Percentiles rank a stretch among this genome's conserved stretches.
Conservation (phyloP, 2,797 vertebrate species). For the Danio kyathit region DNA sequence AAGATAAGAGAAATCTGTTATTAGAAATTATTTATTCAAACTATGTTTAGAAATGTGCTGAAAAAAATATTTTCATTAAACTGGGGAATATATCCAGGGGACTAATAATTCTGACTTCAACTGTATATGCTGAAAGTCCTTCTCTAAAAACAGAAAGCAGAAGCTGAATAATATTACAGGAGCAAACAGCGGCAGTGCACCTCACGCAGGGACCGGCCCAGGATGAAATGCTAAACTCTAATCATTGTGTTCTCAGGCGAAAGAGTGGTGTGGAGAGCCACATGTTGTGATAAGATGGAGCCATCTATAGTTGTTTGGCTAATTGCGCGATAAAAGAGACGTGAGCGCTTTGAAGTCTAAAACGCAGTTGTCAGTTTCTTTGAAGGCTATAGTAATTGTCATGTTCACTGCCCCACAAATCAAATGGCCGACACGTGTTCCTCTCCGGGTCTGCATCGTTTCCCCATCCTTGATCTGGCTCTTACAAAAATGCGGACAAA, state of each 20-base stretch:
- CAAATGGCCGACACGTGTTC: constrained; percentile 77
- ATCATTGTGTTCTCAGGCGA: constrained; percentile 48
- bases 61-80: too few species aligned
- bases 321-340: constrained; percentile 79
- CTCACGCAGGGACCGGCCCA: constrained; percentile 2
- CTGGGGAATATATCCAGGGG: too few species aligned
- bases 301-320: constrained; percentile 67
- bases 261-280: constrained; percentile 55
- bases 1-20: too few species aligned
- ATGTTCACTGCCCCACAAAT: constrained; percentile 81
- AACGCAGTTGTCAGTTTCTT: constrained; percentile 79
- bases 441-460: constrained; percentile 61
- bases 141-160: constrained; percentile 13
- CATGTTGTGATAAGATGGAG: constrained; percentile 67
- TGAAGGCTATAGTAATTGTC: constrained; percentile 80
- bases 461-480: constrained; percentile 68
- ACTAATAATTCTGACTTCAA: too few species aligned
- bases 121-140: neutral
- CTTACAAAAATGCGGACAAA: constrained; percentile 37
- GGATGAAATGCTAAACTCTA: constrained; percentile 36
- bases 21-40: too few species aligned
- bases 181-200: neutral
- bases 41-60: too few species aligned
- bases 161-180: constrained; percentile 25
- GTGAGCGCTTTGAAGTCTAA: constrained; percentile 79